Evolutionary conservation across 2,113 vertebrate genomes (phyloP).

Genomic region (Phycodurus eques): DNA sequence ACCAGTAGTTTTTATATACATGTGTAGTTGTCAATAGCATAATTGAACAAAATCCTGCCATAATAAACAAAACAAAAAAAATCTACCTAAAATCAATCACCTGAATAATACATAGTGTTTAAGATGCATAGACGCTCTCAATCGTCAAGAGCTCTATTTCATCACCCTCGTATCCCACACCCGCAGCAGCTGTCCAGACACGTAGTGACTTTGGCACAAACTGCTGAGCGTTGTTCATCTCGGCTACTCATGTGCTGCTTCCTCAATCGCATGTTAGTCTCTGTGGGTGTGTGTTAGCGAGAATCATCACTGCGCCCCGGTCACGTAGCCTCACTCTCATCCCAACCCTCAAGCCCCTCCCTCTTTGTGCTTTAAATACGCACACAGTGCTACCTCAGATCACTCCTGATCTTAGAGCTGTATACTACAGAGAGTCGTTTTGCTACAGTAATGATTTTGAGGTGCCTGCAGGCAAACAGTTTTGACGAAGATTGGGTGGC

Average conservation of each 20-base stretch:
- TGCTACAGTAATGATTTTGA: conserved; percentile 75
- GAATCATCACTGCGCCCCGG: conserved; percentile 20
- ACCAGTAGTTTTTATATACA: not conserved
- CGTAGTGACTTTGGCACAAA: conserved; percentile 54
- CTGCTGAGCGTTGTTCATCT: conserved; percentile 31
- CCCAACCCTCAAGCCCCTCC: conserved; percentile 49
- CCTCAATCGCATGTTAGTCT: conserved; percentile 13
- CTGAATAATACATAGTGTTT: not conserved
- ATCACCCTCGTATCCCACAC: conserved; percentile 20
- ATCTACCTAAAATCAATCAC: not conserved
- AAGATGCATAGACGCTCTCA: not conserved
- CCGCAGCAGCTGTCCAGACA: conserved; percentile 68
- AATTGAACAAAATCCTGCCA: not conserved
- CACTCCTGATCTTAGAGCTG: conserved; percentile 21
- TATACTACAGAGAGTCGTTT: conserved; percentile 13
- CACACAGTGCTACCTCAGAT: conserved; percentile 22
- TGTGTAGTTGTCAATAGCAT: too few species aligned
- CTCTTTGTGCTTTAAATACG: conserved; percentile 24
- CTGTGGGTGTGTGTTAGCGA: conserved; percentile 23
- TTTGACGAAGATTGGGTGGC: conserved; percentile 77
- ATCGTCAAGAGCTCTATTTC: conserved; percentile 1
- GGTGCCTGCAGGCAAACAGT: conserved; percentile 77
- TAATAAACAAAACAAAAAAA: not conserved
- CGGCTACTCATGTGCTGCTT: conserved; percentile 26
- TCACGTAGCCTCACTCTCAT: conserved; percentile 11